Evolutionary conservation across 2,888 invertebrate species (phyloP).

Genomic region (Noctua comes): DNA sequence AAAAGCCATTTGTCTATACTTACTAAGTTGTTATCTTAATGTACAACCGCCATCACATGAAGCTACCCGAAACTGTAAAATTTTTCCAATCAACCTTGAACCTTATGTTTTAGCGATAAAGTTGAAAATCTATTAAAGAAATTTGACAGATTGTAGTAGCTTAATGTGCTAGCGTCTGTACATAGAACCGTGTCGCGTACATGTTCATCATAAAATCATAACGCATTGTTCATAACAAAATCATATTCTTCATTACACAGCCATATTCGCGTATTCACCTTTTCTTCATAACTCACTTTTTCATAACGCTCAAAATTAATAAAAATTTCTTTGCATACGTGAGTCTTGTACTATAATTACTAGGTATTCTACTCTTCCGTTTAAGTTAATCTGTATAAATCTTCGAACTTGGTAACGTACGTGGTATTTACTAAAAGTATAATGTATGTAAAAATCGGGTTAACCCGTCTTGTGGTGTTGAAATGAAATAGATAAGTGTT

Average conservation of each 20-base stretch:
- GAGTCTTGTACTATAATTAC: background rate
- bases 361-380: background rate
- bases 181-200: background rate
- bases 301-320: background rate
- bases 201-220: background rate
- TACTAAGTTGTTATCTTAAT: too few relatives aligned
- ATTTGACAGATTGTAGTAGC: too few relatives aligned
- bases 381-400: background rate
- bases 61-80: too few relatives aligned
- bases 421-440: background rate
- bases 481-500: conserved; percentile 7
- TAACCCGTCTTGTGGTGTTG: background rate
- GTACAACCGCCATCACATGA: too few relatives aligned
- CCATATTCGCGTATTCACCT: background rate
- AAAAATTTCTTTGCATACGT: background rate
- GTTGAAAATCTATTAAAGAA: too few relatives aligned
- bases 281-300: conserved; percentile 1
- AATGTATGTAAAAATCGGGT: conserved; percentile 5
- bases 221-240: background rate
- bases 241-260: background rate
- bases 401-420: background rate
- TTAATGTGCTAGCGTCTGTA: too few relatives aligned
- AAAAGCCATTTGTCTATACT: background rate
- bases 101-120: too few relatives aligned
- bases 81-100: too few relatives aligned